phyloP scores from a whole-genome alignment of 2,113 vertebrate species.

The Trogon melanurus region DNA sequence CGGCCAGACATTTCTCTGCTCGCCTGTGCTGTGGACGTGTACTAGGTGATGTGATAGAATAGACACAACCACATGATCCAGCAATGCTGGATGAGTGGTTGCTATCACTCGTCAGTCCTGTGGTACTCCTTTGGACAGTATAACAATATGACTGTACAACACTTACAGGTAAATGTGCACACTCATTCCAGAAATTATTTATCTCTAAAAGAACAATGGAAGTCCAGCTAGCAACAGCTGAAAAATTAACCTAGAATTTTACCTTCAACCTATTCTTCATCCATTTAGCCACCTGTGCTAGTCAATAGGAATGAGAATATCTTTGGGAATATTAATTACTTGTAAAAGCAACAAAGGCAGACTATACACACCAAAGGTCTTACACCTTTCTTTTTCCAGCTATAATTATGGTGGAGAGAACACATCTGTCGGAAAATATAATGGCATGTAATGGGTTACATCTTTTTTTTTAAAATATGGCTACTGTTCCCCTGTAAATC shows the following conservation, averaged over 20 bases:
- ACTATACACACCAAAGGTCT: neutral
- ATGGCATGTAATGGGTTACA: neutral
- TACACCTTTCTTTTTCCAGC: neutral
- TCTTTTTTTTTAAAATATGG: neutral
- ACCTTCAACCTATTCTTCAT: neutral
- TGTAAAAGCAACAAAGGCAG: neutral
- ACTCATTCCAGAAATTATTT: neutral
- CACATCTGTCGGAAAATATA: neutral
- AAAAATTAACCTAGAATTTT: neutral
- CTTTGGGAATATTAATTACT: neutral
- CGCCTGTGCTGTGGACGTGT: fast-evolving
- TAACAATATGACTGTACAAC: neutral
- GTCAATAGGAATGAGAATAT: neutral
- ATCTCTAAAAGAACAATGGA: neutral
- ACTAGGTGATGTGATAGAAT: neutral
- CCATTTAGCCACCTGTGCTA: neutral
- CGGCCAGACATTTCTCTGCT: neutral
- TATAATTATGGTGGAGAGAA: neutral
- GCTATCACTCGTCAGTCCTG: neutral
- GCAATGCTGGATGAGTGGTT: neutral
- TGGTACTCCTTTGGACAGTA: neutral
- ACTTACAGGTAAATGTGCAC: neutral
- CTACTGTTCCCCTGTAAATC: neutral
- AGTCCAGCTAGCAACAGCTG: neutral
- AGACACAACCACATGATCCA: neutral